These are phyloP conservation scores for Hyppa rectilinea DNA, from an alignment of 2,888 invertebrate genomes.

Conservation along the genomic window DNA sequence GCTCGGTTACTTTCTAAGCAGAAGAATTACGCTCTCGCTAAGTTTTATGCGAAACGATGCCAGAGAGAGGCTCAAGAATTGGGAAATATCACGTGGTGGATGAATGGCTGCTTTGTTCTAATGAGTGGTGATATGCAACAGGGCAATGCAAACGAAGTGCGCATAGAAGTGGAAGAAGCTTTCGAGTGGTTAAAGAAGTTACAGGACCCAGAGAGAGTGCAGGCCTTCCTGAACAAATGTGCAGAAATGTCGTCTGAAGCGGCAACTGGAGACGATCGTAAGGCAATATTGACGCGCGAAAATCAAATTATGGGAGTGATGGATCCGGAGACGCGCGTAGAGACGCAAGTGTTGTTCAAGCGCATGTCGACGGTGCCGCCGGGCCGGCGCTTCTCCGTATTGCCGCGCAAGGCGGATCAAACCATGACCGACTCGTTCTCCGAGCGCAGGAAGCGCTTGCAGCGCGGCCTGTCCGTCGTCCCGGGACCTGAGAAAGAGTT, in stretches of 20 bases:
- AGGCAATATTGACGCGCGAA: conserved; percentile 81
- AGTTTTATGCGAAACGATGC: conserved; percentile 86
- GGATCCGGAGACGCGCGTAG: conserved; percentile 79
- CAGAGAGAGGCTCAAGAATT: conserved; percentile 85
- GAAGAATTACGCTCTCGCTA: conserved; percentile 86
- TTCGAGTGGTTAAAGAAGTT: conserved; percentile 84
- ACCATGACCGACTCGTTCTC: conserved; percentile 63
- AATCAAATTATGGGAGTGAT: conserved; percentile 80
- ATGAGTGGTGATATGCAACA: conserved; percentile 89
- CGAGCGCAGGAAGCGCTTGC: conserved; percentile 79
- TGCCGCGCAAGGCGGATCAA: conserved; percentile 76
- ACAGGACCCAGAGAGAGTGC: conserved; percentile 83
- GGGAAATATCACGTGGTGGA: conserved; percentile 84
- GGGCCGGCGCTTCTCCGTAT: conserved; percentile 83
- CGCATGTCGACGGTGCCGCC: conserved; percentile 83
- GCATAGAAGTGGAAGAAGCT: conserved; percentile 85
- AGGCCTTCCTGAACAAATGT: conserved; percentile 84
- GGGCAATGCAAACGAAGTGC: conserved; percentile 86
- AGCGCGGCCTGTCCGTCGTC: conserved; percentile 83
- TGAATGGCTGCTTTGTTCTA: conserved; percentile 84
- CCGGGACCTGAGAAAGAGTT: conserved; percentile 81
- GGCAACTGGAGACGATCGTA: conserved; percentile 82
- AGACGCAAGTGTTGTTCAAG: conserved; percentile 83
- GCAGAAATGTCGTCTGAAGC: conserved; percentile 82
- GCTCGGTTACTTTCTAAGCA: conserved; percentile 83